phyloP scores from a whole-genome alignment of 2,113 vertebrate species.

The Spermophilus dauricus region DNA sequence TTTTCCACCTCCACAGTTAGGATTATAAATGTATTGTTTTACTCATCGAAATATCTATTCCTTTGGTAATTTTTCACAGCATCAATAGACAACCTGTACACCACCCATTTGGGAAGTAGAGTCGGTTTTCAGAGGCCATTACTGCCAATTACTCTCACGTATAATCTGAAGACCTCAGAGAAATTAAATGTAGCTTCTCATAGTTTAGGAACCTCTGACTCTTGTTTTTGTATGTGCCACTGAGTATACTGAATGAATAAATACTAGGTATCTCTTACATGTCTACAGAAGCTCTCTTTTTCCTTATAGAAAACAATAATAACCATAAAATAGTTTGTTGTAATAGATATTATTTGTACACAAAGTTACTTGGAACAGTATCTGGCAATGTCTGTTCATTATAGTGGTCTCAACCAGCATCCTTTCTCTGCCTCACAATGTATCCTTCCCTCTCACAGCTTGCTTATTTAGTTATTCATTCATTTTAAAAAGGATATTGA shows the following conservation, averaged over 20 bases:
- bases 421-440: background rate
- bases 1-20: background rate
- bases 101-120: background rate
- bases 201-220: background rate
- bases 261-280: background rate
- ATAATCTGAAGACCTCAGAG: background rate
- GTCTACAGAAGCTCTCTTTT: background rate
- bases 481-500: background rate
- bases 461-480: background rate
- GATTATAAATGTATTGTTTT: background rate
- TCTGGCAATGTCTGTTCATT: background rate
- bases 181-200: background rate
- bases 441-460: background rate
- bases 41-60: background rate
- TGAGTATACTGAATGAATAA: background rate
- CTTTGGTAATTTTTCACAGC: background rate
- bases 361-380: background rate
- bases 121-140: background rate
- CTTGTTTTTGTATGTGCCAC: background rate
- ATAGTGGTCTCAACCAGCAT: background rate
- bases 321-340: background rate
- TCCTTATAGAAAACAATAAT: background rate
- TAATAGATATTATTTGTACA: background rate
- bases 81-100: background rate
- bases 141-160: background rate